These are phyloP conservation scores for Dichetophora obliterata DNA, from an alignment of 2,888 invertebrate species.

Conservation along the genomic window DNA sequence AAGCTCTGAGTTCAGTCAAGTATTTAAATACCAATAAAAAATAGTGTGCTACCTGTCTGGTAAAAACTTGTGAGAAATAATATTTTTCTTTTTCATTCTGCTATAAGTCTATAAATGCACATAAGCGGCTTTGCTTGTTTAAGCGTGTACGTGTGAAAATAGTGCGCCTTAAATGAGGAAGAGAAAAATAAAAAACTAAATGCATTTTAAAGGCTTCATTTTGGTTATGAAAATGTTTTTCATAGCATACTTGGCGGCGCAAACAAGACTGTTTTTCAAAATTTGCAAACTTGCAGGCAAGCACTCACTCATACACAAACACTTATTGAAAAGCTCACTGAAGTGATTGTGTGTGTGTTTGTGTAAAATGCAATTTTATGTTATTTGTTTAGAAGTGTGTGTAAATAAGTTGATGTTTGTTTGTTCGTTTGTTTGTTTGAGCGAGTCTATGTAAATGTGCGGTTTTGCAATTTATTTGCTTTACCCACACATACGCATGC, in stretches of 20 bases:
- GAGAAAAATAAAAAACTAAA: background rate
- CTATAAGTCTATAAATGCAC: too few relatives aligned
- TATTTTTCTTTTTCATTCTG: too few relatives aligned
- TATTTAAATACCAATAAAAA: too few relatives aligned
- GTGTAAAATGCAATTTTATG: constrained; percentile 7
- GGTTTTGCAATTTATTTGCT: constrained; percentile 39
- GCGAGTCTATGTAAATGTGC: constrained; percentile 17
- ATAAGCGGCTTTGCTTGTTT: too few relatives aligned
- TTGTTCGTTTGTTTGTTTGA: background rate
- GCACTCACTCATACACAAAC: background rate
- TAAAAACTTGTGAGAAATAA: too few relatives aligned
- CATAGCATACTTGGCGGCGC: constrained; percentile 10
- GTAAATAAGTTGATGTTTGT: background rate
- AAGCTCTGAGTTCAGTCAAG: too few relatives aligned
- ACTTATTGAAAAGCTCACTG: background rate
- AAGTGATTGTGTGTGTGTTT: background rate
- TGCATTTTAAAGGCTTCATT: constrained; percentile 17
- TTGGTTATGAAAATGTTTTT: constrained; percentile 9
- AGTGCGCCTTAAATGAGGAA: too few relatives aligned
- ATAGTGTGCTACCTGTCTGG: too few relatives aligned
- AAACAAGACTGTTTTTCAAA: background rate
- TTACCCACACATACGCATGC: background rate
- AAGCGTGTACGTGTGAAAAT: too few relatives aligned
- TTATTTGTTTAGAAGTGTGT: constrained; percentile 2
- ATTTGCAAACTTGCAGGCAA: background rate